These are phyloP conservation scores for Drosophila recens DNA, from an alignment of 2,888 invertebrate genomes.

Conservation along the genomic window DNA sequence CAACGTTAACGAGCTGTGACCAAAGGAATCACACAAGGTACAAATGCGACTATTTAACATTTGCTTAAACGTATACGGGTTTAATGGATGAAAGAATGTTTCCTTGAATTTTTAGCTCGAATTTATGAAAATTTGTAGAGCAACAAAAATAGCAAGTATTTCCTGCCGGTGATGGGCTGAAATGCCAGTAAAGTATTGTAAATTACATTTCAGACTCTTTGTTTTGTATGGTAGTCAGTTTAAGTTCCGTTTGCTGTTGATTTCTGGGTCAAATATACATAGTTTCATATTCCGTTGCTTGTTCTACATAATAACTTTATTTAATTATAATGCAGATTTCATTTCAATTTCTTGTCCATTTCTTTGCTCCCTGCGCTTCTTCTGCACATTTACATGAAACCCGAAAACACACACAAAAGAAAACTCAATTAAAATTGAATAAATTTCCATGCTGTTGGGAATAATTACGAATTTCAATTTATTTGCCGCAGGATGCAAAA, in stretches of 20 bases:
- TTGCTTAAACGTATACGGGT: slow-evolving; percentile 25
- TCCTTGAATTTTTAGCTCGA: not conserved
- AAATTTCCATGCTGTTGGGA: slow-evolving; percentile 78
- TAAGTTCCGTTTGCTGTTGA: not conserved
- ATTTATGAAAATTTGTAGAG: not conserved
- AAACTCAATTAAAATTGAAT: slow-evolving; percentile 81
- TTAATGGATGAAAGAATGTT: slow-evolving; percentile 8
- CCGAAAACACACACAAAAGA: slow-evolving; percentile 58
- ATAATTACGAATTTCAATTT: slow-evolving; percentile 81
- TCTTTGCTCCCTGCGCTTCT: slow-evolving; percentile 27
- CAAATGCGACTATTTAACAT: slow-evolving; percentile 66
- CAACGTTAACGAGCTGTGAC: slow-evolving; percentile 9
- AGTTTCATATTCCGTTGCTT: slow-evolving; percentile 29
- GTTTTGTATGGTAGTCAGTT: slow-evolving; percentile 18
- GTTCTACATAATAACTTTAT: slow-evolving; percentile 42
- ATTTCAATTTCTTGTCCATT: slow-evolving; percentile 61
- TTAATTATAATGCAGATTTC: slow-evolving; percentile 74
- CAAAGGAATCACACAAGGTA: slow-evolving; percentile 36
- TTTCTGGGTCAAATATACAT: slow-evolving; percentile 10
- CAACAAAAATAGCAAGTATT: not conserved
- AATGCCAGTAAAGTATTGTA: slow-evolving; percentile 8
- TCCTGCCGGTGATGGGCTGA: slow-evolving; percentile 1
- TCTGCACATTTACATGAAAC: slow-evolving; percentile 37
- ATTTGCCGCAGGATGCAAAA: slow-evolving; percentile 75
- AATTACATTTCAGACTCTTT: slow-evolving; percentile 6